Percentiles rank a stretch among this genome's conserved stretches.
phyloP scores from a whole-genome alignment of 2,888 invertebrate genomes.

The Amorpha juglandis region DNA sequence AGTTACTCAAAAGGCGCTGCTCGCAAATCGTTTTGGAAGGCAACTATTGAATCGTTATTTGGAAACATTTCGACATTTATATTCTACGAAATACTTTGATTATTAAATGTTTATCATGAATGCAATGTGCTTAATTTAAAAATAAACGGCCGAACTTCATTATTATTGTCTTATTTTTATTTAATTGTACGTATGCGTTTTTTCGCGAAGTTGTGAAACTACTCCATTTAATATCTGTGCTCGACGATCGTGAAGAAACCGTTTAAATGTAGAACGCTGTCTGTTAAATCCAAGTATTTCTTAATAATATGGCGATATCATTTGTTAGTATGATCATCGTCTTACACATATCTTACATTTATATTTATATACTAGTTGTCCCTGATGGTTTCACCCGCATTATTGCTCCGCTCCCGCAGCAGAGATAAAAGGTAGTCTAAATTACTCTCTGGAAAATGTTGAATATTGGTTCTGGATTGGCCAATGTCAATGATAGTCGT shows the following conservation, averaged over 20 bases:
- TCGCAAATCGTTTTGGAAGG: conserved; percentile 6
- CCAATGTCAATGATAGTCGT: too few species aligned
- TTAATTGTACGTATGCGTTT: background rate
- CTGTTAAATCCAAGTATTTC: background rate
- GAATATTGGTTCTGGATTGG: too few species aligned
- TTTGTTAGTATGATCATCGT: background rate
- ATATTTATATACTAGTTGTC: too few species aligned
- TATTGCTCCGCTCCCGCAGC: too few species aligned
- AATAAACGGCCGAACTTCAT: conserved; percentile 1
- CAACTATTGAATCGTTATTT: background rate
- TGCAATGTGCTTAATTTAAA: conserved; percentile 7
- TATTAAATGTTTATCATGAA: conserved; percentile 12
- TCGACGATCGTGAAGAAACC: background rate
- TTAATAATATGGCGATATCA: background rate
- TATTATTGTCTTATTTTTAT: conserved; percentile 11
- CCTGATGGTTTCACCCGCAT: too few species aligned
- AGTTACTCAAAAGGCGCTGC: background rate
- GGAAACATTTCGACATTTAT: conserved; percentile 2
- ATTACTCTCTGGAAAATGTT: too few species aligned
- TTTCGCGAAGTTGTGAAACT: conserved; percentile 15
- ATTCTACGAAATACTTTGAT: conserved; percentile 10
- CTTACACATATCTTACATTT: background rate
- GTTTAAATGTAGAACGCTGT: conserved; percentile 22
- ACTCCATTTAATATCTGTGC: conserved; percentile 1
- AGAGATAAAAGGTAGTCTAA: too few species aligned